Conservation (phyloP, 2,888 invertebrate genomes). For the Melanargia galathea region DNA sequence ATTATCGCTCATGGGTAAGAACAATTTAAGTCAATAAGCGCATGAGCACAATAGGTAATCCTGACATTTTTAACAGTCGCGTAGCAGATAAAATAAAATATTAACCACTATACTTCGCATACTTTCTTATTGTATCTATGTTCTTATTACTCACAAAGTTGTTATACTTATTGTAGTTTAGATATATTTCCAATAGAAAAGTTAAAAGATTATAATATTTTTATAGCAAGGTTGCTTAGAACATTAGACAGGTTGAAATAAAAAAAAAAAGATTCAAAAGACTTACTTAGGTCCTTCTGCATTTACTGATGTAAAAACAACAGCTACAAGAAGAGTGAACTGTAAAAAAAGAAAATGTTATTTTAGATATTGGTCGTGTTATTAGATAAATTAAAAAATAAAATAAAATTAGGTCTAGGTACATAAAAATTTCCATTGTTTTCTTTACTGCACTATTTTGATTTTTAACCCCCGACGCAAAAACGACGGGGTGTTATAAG, state of each 20-base stretch:
- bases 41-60: conserved; percentile 55
- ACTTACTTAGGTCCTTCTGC: conserved; percentile 78
- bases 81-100: conserved; percentile 27
- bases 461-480: no score
- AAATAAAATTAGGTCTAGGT: background rate
- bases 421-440: no score
- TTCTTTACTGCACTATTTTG: no score
- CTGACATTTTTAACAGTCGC: conserved; percentile 49
- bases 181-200: background rate
- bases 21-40: conserved; percentile 50
- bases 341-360: conserved; percentile 57
- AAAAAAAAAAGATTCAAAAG: background rate
- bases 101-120: conserved; percentile 40
- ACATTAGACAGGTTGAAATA: background rate
- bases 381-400: background rate
- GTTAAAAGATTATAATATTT: background rate
- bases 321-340: conserved; percentile 78
- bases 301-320: conserved; percentile 61
- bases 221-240: background rate
- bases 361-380: no score
- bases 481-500: no score
- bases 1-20: conserved; percentile 58
- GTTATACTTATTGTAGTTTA: no score
- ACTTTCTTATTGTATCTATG: background rate
- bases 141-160: background rate